These are phyloP conservation scores for Gymnogyps californianus DNA, from an alignment of 2,113 vertebrate species.

Conservation along the genomic window DNA sequence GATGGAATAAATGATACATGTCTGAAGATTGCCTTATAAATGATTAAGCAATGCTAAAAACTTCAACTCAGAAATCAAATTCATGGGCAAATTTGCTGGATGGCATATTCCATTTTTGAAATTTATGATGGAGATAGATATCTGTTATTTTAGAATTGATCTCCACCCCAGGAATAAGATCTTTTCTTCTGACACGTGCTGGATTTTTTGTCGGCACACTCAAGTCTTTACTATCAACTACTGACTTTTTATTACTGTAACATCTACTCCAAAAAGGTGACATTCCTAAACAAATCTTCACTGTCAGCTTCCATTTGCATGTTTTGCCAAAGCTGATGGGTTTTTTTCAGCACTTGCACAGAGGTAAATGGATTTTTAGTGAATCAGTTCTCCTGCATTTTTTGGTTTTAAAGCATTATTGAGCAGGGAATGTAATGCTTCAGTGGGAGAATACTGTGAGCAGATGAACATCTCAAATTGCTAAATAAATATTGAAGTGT, in stretches of 20 bases:
- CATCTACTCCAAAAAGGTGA: neutral
- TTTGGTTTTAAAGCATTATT: neutral
- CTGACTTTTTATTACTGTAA: neutral
- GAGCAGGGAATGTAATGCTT: neutral
- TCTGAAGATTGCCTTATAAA: conserved; percentile 65
- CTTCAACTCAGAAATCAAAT: conserved; percentile 59
- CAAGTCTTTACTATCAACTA: neutral
- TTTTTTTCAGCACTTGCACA: neutral
- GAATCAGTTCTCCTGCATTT: neutral
- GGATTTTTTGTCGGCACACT: neutral
- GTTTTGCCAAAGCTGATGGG: neutral
- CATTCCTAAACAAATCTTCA: neutral
- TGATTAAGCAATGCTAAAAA: conserved; percentile 64
- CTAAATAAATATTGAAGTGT: conserved; percentile 39
- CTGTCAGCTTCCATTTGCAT: neutral
- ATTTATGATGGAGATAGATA: conserved; percentile 64
- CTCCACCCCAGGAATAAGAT: neutral
- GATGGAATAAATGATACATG: conserved; percentile 62
- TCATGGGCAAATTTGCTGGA: conserved; percentile 42
- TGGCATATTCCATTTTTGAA: conserved; percentile 62
- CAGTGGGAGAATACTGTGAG: neutral
- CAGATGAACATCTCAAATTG: conserved; percentile 15
- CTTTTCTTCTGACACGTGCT: conserved; percentile 16
- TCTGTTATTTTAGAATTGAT: conserved; percentile 64
- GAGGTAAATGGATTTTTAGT: neutral